These are phyloP conservation scores for Mesorhabditis sp. DNA, from an alignment of 2,888 invertebrate species.

Conservation along the genomic window DNA sequence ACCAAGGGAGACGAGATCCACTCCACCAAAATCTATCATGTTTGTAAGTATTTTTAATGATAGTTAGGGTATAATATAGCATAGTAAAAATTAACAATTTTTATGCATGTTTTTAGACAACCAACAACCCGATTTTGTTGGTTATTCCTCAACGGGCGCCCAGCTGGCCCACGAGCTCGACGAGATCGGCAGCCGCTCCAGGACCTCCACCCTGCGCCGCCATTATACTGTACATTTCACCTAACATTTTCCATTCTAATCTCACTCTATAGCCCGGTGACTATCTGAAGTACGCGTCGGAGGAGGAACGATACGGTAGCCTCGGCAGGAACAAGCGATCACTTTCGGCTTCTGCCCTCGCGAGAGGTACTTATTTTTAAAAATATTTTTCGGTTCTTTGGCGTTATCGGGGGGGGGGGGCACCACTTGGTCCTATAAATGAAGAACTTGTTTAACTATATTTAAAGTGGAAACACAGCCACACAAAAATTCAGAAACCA, in stretches of 20 bases:
- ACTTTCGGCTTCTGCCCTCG: slow-evolving; percentile 55
- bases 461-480: neutral
- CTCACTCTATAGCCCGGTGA: slow-evolving; percentile 45
- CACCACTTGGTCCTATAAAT: neutral
- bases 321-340: slow-evolving; percentile 51
- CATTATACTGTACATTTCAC: slow-evolving; percentile 54
- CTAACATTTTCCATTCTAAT: slow-evolving; percentile 9
- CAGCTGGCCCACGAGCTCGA: slow-evolving; percentile 57
- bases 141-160: slow-evolving; percentile 46
- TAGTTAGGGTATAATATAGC: neutral
- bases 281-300: slow-evolving; percentile 55
- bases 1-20: slow-evolving; percentile 57
- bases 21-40: slow-evolving; percentile 59
- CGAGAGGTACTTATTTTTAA: slow-evolving; percentile 41
- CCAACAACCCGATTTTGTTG: slow-evolving; percentile 50
- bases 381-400: neutral
- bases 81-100: neutral
- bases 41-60: slow-evolving; percentile 45
- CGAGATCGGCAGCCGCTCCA: slow-evolving; percentile 44
- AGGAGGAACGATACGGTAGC: slow-evolving; percentile 51
- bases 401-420: too few relatives aligned
- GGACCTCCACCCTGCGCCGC: slow-evolving; percentile 53
- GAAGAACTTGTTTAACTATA: neutral
- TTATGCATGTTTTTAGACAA: slow-evolving; percentile 49
- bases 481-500: too few relatives aligned